Conservation (phyloP, 2,113 vertebrate species). For the Sminthopsis crassicaudata region DNA sequence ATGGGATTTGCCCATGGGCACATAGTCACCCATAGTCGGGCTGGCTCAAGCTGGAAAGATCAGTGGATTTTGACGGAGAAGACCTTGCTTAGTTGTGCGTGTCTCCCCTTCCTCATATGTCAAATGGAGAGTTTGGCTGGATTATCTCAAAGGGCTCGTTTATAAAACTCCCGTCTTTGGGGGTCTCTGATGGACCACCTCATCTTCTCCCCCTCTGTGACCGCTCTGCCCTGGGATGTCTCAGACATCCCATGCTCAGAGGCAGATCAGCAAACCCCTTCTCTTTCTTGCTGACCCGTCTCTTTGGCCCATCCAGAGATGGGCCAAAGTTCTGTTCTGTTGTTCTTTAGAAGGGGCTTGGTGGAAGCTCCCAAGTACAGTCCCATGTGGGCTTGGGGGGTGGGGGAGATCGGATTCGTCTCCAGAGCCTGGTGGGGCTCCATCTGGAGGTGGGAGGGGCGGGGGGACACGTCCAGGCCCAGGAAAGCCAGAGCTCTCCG, state of each 20-base stretch:
- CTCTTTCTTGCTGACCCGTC: neutral
- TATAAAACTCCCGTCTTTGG: neutral
- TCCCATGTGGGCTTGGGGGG: neutral
- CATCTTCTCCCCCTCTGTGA: neutral
- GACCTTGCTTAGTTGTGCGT: neutral
- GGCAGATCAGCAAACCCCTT: neutral
- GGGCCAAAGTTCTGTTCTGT: neutral
- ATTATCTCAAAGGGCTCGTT: neutral
- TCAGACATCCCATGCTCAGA: neutral
- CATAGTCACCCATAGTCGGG: neutral
- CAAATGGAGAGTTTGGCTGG: neutral
- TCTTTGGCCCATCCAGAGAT: neutral
- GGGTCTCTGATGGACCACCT: neutral
- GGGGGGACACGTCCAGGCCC: neutral
- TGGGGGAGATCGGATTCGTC: rapidly evolving
- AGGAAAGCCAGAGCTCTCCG: neutral
- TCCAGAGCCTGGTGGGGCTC: neutral
- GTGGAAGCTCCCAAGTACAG: neutral
- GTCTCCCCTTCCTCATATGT: neutral
- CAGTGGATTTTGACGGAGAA: neutral
- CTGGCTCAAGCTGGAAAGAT: neutral
- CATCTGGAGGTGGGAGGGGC: neutral
- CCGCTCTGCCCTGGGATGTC: neutral
- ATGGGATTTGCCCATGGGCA: neutral
- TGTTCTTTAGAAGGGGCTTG: neutral